Evolutionary conservation across 1,140 invertebrate species (phyloP).

Genomic region (Eumeta japonica): DNA sequence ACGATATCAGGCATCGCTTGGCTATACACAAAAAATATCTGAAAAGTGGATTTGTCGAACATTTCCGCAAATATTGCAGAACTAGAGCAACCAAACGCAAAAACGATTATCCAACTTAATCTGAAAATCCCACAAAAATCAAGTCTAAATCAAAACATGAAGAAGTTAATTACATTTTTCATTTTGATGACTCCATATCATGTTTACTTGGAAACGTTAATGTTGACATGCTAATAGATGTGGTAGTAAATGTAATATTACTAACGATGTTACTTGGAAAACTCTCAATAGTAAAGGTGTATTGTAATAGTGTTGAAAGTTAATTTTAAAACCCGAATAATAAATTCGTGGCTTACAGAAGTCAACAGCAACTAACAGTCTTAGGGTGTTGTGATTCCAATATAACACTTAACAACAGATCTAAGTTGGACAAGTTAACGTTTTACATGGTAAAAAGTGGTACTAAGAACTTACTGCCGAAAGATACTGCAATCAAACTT

Average conservation of each 20-base stretch:
- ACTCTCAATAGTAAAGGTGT: conserved; percentile 9
- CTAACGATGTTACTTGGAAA: conserved; percentile 18
- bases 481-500: conserved; percentile 14
- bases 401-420: conserved; percentile 4
- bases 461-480: conserved; percentile 11
- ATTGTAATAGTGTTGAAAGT: conserved; percentile 12
- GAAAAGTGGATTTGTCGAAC: conserved; percentile 14
- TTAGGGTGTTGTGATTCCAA: conserved; percentile 7
- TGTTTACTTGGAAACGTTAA: conserved; percentile 13
- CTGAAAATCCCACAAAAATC: too few relatives aligned
- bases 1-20: conserved; percentile 10
- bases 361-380: conserved; percentile 7
- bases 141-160: not conserved
- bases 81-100: conserved; percentile 5
- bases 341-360: conserved; percentile 9
- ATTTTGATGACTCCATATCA: conserved; percentile 13
- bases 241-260: conserved; percentile 17
- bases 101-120: not conserved
- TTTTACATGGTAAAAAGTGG: conserved; percentile 16
- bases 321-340: conserved; percentile 14
- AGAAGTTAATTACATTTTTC: conserved; percentile 13
- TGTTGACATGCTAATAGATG: conserved; percentile 19
- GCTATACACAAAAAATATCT: conserved; percentile 13
- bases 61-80: conserved; percentile 12
- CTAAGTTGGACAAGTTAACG: conserved; percentile 5